Percentiles rank a stretch among this genome's conserved stretches.
These are phyloP conservation scores for Chascanopsetta lugubris DNA, from an alignment of 2,113 vertebrate species.

Conservation along the genomic window DNA sequence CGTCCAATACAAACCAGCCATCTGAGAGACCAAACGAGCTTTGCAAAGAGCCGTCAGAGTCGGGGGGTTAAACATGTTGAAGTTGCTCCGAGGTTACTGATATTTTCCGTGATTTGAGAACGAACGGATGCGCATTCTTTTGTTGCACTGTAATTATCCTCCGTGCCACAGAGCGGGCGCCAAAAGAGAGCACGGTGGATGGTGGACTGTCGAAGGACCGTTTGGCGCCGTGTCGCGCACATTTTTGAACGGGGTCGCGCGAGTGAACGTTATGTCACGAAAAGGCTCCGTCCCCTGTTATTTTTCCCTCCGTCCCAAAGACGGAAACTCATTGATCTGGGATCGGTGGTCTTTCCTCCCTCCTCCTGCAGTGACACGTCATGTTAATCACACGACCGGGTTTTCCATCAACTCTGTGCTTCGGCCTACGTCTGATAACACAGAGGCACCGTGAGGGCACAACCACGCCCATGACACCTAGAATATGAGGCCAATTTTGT, in stretches of 20 bases:
- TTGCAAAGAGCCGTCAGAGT: conserved; percentile 61
- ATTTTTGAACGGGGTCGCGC: conserved; percentile 27
- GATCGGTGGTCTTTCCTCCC: conserved; percentile 37
- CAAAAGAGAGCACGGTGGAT: conserved; percentile 45
- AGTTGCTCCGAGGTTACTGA: conserved; percentile 64
- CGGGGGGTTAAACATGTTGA: conserved; percentile 65
- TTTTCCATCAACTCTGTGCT: conserved; percentile 50
- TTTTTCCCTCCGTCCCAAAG: conserved; percentile 28
- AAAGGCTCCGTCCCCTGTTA: background rate
- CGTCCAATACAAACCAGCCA: conserved; percentile 70
- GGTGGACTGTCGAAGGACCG: conserved; percentile 20
- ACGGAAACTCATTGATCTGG: conserved; percentile 54
- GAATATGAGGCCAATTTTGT: too few species aligned
- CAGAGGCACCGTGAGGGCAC: conserved; percentile 24
- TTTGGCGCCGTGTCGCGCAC: conserved; percentile 4
- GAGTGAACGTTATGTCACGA: conserved; percentile 47
- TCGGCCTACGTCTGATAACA: conserved; percentile 31
- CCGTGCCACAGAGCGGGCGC: conserved; percentile 60
- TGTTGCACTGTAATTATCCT: conserved; percentile 68
- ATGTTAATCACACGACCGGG: too few species aligned
- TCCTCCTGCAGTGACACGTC: conserved; percentile 37
- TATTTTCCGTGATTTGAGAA: conserved; percentile 74
- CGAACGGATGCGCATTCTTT: conserved; percentile 68
- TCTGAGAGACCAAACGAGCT: conserved; percentile 51
- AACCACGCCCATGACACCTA: conserved; percentile 5